Conservation (phyloP, 2,113 vertebrate species). For the Phylloscopus whistleri region DNA sequence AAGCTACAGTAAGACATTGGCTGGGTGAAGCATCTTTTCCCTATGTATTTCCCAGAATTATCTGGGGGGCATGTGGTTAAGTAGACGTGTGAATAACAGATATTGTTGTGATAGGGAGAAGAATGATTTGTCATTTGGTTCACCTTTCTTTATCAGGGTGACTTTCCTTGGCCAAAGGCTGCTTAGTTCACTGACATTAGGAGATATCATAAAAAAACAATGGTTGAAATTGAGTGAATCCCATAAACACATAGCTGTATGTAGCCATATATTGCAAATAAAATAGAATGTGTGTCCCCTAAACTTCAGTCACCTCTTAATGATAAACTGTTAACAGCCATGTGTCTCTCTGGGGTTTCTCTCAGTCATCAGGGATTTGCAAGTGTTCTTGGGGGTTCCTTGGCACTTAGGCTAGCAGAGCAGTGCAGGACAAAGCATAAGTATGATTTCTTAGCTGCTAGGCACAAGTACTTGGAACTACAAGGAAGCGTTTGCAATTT, state of each 20-base stretch:
- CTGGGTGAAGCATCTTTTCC: background rate
- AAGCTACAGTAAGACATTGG: background rate
- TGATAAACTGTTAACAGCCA: background rate
- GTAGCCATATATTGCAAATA: background rate
- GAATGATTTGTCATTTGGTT: background rate
- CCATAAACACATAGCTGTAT: background rate
- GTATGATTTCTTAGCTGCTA: background rate
- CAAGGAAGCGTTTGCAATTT: constrained; percentile 6
- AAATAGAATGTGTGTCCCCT: background rate
- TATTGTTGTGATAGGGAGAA: background rate
- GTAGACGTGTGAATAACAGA: background rate
- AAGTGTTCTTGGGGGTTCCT: background rate
- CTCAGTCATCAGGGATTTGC: background rate
- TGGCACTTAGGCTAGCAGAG: background rate
- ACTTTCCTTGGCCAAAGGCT: background rate
- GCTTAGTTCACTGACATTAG: background rate
- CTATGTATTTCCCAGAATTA: background rate
- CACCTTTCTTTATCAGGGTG: background rate
- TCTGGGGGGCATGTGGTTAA: background rate
- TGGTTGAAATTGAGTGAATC: background rate
- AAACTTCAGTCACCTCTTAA: background rate
- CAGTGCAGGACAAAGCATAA: background rate
- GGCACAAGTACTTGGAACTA: background rate
- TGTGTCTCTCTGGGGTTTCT: background rate
- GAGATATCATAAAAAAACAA: background rate